A percentile compares a stretch with the other conserved stretches of the same genome.
Evolutionary conservation across 1,140 invertebrate species (phyloP).

Genomic region (Hermetia illucens): DNA sequence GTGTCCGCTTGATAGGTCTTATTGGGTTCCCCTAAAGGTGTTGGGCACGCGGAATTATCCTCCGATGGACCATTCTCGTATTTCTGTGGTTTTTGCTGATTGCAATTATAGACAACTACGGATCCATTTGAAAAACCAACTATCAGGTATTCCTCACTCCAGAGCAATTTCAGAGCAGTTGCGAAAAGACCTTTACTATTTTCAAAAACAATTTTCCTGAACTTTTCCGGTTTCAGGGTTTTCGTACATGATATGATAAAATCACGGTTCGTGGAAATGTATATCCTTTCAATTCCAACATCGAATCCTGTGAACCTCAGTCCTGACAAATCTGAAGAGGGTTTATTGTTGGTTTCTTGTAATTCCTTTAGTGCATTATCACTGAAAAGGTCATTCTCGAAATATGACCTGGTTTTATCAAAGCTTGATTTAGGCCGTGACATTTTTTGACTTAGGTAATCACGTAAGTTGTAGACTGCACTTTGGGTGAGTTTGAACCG

Average conservation of each 20-base stretch:
- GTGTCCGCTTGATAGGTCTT: conserved; percentile 12
- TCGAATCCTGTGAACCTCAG: conserved; percentile 24
- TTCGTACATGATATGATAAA: conserved; percentile 24
- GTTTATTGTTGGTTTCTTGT: conserved; percentile 14
- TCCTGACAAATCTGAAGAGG: conserved; percentile 14
- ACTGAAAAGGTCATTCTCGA: conserved; percentile 26
- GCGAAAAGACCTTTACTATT: conserved; percentile 24
- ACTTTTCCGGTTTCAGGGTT: conserved; percentile 19
- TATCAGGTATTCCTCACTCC: conserved; percentile 21
- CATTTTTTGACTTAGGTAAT: conserved; percentile 15
- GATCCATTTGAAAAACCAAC: conserved; percentile 28
- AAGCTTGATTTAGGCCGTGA: conserved; percentile 12
- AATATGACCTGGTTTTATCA: conserved; percentile 22
- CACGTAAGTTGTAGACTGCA: conserved; percentile 17
- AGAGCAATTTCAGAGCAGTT: conserved; percentile 18
- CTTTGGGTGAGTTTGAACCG: conserved; percentile 25
- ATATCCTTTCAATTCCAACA: conserved; percentile 18
- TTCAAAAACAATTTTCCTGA: conserved; percentile 17
- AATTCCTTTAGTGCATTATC: conserved; percentile 22
- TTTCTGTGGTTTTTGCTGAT: conserved; percentile 10
- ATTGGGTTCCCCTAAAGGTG: neutral
- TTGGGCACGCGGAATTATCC: too few species aligned
- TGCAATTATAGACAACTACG: conserved; percentile 25
- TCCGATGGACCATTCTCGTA: neutral
- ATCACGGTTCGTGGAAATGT: conserved; percentile 25